Percentiles rank a stretch among this genome's conserved stretches.
Evolutionary conservation across 2,797 vertebrate species (phyloP).

Genomic region (Thalassophryne amazonica): DNA sequence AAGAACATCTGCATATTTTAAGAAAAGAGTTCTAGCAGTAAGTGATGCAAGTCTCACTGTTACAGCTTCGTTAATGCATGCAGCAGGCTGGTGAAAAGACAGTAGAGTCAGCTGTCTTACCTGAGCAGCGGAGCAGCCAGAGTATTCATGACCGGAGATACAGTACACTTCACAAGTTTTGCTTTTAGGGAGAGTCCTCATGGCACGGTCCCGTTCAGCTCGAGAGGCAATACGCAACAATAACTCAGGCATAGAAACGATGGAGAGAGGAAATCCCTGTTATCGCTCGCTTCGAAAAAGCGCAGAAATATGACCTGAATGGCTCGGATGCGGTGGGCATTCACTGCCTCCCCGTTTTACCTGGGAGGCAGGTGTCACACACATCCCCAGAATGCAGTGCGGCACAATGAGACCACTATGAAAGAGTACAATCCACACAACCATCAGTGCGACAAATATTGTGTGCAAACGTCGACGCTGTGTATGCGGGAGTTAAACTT

Average conservation of each 20-base stretch:
- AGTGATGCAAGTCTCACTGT: too few species aligned
- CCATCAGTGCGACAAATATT: slow-evolving; percentile 71
- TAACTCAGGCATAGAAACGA: slow-evolving; percentile 67
- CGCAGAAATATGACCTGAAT: slow-evolving; percentile 74
- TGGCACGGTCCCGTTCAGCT: slow-evolving; percentile 75
- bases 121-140: slow-evolving; percentile 64
- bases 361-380: slow-evolving; percentile 77
- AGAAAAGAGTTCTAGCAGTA: background rate
- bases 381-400: slow-evolving; percentile 80
- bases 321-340: slow-evolving; percentile 65
- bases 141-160: slow-evolving; percentile 68
- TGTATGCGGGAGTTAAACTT: slow-evolving; percentile 20
- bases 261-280: slow-evolving; percentile 60
- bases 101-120: slow-evolving; percentile 54
- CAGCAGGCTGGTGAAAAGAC: slow-evolving; percentile 1
- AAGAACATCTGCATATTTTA: background rate
- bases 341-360: slow-evolving; percentile 70
- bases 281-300: slow-evolving; percentile 51
- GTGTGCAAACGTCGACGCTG: slow-evolving; percentile 62
- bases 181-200: slow-evolving; percentile 79
- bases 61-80: too few species aligned
- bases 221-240: slow-evolving; percentile 70
- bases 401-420: slow-evolving; percentile 80
- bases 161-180: slow-evolving; percentile 80
- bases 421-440: slow-evolving; percentile 68